These are phyloP conservation scores for Muntiacus muntjak DNA, from an alignment of 2,113 vertebrate genomes.

Conservation along the genomic window DNA sequence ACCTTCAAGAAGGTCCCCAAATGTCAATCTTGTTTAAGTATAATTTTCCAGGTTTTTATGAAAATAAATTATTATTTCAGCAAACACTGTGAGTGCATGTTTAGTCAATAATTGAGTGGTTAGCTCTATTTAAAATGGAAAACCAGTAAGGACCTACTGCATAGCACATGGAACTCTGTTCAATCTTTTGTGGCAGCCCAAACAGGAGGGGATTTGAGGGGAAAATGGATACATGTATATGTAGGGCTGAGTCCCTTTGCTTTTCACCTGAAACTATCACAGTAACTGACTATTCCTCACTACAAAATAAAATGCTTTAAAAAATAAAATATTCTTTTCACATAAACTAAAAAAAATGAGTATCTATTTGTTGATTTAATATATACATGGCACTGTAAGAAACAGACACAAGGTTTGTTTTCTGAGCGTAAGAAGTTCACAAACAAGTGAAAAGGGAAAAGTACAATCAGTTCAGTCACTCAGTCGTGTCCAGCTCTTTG, in stretches of 20 bases:
- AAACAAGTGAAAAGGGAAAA: background rate
- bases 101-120: background rate
- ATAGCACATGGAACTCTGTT: background rate
- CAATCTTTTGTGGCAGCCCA: background rate
- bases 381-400: background rate
- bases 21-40: background rate
- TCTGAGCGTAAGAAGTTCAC: background rate
- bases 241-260: background rate
- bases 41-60: background rate
- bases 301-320: background rate
- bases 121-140: background rate
- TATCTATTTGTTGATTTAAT: background rate
- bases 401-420: rapidly evolving
- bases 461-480: too few relatives aligned
- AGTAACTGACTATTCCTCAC: background rate
- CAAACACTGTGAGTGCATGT: background rate
- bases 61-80: background rate
- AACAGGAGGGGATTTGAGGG: background rate
- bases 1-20: background rate
- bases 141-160: background rate
- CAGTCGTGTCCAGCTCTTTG: too few relatives aligned
- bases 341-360: background rate
- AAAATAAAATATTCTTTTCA: background rate
- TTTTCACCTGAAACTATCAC: background rate
- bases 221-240: background rate